Conservation (phyloP, 2,888 invertebrate genomes). For the Cenopis cana region DNA sequence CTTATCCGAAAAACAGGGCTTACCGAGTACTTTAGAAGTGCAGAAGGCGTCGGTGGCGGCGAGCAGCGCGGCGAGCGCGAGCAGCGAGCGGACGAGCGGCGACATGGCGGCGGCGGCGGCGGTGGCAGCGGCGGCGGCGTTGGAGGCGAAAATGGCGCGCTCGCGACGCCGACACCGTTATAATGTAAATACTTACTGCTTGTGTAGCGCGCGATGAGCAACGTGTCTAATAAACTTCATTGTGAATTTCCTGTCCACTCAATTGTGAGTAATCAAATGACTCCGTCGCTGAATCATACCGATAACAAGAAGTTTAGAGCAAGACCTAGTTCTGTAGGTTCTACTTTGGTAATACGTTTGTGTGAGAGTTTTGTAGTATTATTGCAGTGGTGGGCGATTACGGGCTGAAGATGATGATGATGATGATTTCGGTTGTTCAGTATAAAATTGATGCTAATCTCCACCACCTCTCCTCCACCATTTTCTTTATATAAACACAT, state of each 20-base stretch:
- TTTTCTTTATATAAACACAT: too few species aligned
- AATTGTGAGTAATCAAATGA: neutral
- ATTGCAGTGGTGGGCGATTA: too few species aligned
- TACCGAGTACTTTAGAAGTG: neutral
- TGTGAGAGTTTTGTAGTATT: too few species aligned
- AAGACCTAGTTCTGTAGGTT: neutral
- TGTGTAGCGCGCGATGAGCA: neutral
- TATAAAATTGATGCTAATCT: too few species aligned
- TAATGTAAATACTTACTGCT: neutral
- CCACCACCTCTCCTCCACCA: too few species aligned
- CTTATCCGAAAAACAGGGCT: neutral
- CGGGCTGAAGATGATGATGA: too few species aligned
- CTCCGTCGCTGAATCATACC: neutral
- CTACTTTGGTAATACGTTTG: too few species aligned
- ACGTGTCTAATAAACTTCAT: neutral
- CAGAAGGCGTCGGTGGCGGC: neutral
- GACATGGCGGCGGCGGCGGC: conserved; percentile 2
- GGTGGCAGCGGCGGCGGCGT: neutral
- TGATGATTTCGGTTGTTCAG: too few species aligned
- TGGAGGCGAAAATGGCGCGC: neutral
- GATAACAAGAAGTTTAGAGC: neutral
- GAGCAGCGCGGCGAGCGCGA: neutral
- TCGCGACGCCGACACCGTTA: neutral
- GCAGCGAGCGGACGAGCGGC: neutral
- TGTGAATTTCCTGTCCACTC: conserved; percentile 1